These are phyloP conservation scores for Trypoxylon attenuatum DNA, from an alignment of 2,888 invertebrate genomes.

Conservation along the genomic window DNA sequence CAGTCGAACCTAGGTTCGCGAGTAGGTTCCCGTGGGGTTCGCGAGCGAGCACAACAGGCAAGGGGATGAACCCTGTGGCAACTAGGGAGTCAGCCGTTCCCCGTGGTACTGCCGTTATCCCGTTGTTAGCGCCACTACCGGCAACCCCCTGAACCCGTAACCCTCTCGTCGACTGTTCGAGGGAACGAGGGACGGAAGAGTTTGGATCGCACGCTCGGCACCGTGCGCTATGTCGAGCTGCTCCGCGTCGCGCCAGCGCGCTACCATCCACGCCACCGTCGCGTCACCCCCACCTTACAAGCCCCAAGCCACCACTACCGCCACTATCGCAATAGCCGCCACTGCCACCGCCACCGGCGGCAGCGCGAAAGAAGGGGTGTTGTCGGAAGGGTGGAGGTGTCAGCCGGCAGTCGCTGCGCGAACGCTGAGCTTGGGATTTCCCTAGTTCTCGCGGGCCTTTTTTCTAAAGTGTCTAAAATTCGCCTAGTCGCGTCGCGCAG, in stretches of 20 bases:
- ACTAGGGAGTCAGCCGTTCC: constrained; percentile 43
- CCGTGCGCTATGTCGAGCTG: too few relatives aligned
- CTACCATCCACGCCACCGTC: too few relatives aligned
- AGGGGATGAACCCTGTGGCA: constrained; percentile 28
- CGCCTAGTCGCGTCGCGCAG: neutral
- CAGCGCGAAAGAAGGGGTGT: constrained; percentile 60
- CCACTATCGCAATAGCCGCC: constrained; percentile 45
- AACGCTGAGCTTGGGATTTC: constrained; percentile 59
- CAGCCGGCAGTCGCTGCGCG: constrained; percentile 69
- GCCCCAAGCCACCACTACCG: too few relatives aligned
- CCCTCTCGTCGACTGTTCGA: too few relatives aligned
- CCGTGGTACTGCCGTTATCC: constrained; percentile 27
- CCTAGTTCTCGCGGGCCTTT: constrained; percentile 33
- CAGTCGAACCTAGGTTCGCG: too few relatives aligned
- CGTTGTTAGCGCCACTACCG: constrained; percentile 40
- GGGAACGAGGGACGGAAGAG: too few relatives aligned
- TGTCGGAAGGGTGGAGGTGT: constrained; percentile 69
- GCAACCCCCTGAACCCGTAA: constrained; percentile 37
- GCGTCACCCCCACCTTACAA: too few relatives aligned
- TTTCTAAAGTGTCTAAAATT: too few relatives aligned
- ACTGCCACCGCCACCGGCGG: neutral
- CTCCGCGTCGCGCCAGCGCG: too few relatives aligned
- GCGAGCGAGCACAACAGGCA: too few relatives aligned
- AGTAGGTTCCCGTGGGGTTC: too few relatives aligned
- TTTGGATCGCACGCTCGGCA: too few relatives aligned